phyloP scores from a whole-genome alignment of 2,888 invertebrate genomes.

The Pterostichus niger region DNA sequence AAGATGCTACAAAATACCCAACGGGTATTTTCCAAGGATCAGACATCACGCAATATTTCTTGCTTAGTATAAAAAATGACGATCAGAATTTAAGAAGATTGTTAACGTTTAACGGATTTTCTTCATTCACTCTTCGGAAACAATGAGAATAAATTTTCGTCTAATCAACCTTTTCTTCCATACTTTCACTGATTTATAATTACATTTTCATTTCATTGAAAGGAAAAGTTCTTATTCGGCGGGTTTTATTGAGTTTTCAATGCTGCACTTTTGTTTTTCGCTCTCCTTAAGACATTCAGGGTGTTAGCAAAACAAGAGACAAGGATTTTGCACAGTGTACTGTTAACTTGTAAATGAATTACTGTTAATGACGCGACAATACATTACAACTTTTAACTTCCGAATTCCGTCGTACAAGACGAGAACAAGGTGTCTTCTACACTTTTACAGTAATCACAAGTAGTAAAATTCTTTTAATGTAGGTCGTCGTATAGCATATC shows the following conservation, averaged over 20 bases:
- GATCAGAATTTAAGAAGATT: not conserved
- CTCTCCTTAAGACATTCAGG: slow-evolving; percentile 44
- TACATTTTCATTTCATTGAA: slow-evolving; percentile 44
- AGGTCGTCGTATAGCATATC: too few species aligned
- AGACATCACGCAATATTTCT: too few species aligned
- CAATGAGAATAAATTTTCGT: slow-evolving; percentile 51
- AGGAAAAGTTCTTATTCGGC: slow-evolving; percentile 51
- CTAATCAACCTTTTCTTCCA: slow-evolving; percentile 31
- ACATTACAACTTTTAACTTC: slow-evolving; percentile 23
- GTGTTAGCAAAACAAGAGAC: slow-evolving; percentile 31
- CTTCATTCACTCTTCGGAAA: slow-evolving; percentile 1
- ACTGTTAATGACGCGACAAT: slow-evolving; percentile 44
- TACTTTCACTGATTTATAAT: slow-evolving; percentile 56
- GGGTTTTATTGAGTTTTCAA: slow-evolving; percentile 44
- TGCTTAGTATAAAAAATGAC: not conserved
- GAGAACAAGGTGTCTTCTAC: not conserved
- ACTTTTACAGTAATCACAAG: not conserved
- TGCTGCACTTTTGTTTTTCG: slow-evolving; percentile 53
- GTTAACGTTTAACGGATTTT: slow-evolving; percentile 1
- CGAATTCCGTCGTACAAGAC: too few species aligned
- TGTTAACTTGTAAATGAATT: slow-evolving; percentile 58
- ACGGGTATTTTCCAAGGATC: too few species aligned
- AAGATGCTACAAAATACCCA: too few species aligned
- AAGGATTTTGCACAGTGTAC: slow-evolving; percentile 13
- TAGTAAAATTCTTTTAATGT: not conserved